Evolutionary conservation across 2,888 invertebrate genomes (phyloP).

Genomic region (Nyleta sp.): DNA sequence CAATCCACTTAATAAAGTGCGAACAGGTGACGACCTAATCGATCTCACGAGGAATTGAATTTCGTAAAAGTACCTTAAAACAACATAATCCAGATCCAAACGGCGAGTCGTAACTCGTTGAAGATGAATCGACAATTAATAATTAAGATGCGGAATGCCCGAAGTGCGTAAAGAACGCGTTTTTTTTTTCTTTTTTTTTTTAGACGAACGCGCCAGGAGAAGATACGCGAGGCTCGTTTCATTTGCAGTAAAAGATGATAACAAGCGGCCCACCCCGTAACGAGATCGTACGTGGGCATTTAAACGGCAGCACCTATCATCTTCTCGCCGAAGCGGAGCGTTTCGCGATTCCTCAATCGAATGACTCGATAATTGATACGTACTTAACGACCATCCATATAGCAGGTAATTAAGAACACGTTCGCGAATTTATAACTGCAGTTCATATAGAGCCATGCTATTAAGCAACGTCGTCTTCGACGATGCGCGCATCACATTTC

Average conservation of each 20-base stretch:
- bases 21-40: conserved; percentile 27
- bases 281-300: conserved; percentile 67
- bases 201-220: neutral
- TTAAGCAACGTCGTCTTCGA: conserved; percentile 31
- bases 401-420: conserved; percentile 72
- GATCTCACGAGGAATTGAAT: conserved; percentile 20
- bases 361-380: conserved; percentile 73
- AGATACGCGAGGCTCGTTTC: conserved; percentile 53
- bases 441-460: conserved; percentile 35
- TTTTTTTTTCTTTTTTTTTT: too few relatives aligned
- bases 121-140: conserved; percentile 34
- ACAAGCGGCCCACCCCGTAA: conserved; percentile 61
- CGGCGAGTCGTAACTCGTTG: neutral
- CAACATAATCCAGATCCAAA: conserved; percentile 34
- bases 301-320: conserved; percentile 72
- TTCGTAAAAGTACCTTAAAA: conserved; percentile 25
- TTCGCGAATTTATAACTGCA: conserved; percentile 68
- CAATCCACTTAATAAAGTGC: conserved; percentile 24
- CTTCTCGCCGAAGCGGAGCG: conserved; percentile 67
- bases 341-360: conserved; percentile 63
- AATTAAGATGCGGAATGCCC: conserved; percentile 39
- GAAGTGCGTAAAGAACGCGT: conserved; percentile 18
- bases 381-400: conserved; percentile 70
- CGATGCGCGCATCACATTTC: conserved; percentile 38
- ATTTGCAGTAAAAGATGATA: conserved; percentile 70